Base-by-base conservation (phyloP, 2,113 vertebrate genomes). In the Dicentrarchus labrax region DNA sequence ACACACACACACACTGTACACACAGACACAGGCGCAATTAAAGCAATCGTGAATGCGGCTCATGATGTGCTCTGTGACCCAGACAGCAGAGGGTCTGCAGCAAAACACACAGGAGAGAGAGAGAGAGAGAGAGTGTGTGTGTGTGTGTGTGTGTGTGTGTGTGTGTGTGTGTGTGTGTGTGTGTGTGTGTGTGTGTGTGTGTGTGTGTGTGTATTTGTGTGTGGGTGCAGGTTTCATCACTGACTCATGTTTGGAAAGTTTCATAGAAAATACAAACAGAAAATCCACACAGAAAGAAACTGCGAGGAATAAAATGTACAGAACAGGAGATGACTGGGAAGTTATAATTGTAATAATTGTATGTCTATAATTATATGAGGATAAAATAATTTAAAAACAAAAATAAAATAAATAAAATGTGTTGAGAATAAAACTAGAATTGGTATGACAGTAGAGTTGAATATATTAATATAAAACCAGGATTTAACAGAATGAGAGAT, bases 51-150 rank as follows among this genome's bases (percentile, higher is more conserved):
- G 89, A 80, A 92, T 91, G 90, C 85, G 48, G 83, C 89, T 89
- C 89, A 88, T 92, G 91, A 94, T 92, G 89, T 81, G 91, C 88
- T 89, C 84, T 90, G 89, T 94, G 91, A 94, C 91, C 90, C 90
- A 90, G 90, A 92, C 92, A 92, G 91, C 78, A 91, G 89, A 92
- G 86, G 88, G 86, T 92, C 89, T 90, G 72, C 85, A 82, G 77
- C 54, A 50, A 64, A 84, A 84, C 79, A 82, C 90, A 80, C 83
- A 76, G 66, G 60, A 72, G 54, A 43, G 60, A 66, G 54, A 30
- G 43, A 2, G 71, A 56, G 68, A 19, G 59, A 38, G 60, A 36
- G 30, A 1, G 71, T 10, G 80, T 47, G 61, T 22, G 65, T 43
- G 54, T 50, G 38, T 2, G 2, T 59, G 56, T 57, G 65, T 5